These are phyloP conservation scores for Tillus elongatus DNA, from an alignment of 2,888 invertebrate genomes.

Conservation along the genomic window DNA sequence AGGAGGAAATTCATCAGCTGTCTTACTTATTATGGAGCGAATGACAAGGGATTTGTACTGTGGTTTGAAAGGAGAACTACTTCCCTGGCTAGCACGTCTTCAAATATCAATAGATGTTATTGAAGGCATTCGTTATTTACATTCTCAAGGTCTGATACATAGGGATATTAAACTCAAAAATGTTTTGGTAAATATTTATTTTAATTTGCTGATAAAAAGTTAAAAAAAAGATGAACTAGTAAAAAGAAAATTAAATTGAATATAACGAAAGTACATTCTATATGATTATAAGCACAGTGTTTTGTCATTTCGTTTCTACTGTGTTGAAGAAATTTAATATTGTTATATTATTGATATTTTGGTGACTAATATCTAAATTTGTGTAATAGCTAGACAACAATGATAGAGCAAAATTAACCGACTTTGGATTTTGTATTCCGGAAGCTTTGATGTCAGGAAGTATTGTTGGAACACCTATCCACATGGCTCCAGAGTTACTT, in stretches of 20 bases:
- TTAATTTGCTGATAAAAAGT: background rate
- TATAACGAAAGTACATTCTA: no score
- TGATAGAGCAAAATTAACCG: conserved; percentile 72
- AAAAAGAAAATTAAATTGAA: no score
- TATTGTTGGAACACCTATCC: conserved; percentile 80
- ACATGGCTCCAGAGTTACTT: conserved; percentile 85
- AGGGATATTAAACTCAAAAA: conserved; percentile 86
- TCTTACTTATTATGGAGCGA: conserved; percentile 71
- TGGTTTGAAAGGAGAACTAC: conserved; percentile 60
- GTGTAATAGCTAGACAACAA: conserved; percentile 57
- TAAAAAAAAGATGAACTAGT: no score
- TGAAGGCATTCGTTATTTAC: conserved; percentile 79
- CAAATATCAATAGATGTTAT: conserved; percentile 74
- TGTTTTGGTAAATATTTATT: conserved; percentile 53
- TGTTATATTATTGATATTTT: no score
- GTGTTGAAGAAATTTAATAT: background rate
- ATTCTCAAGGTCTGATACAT: conserved; percentile 80
- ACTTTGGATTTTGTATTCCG: conserved; percentile 83
- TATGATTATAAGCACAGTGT: no score
- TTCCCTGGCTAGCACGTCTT: conserved; percentile 51
- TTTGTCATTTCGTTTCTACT: no score
- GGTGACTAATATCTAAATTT: no score
- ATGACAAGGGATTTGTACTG: conserved; percentile 69
- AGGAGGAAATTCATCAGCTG: conserved; percentile 61
- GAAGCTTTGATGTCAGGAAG: conserved; percentile 87